A percentile compares a stretch with the other conserved stretches of the same genome.
phyloP scores from a whole-genome alignment of 2,797 vertebrate genomes.

The Hemibagrus guttatus region DNA sequence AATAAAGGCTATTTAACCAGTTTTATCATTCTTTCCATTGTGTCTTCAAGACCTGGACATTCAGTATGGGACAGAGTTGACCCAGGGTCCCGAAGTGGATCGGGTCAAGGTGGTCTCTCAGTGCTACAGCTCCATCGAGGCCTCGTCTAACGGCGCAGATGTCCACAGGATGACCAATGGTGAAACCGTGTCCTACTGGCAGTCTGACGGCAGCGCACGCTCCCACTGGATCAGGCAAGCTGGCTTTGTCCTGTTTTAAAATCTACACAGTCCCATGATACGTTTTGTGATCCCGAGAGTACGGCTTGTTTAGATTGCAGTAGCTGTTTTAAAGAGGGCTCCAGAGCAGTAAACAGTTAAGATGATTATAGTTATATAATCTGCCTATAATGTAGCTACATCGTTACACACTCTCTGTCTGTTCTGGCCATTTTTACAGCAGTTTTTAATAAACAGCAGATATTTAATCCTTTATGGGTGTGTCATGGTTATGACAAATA shows the following conservation, averaged over 20 bases:
- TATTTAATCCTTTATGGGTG: neutral
- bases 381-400: neutral
- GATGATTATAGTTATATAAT: neutral
- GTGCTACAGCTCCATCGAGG: constrained; percentile 91
- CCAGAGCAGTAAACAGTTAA: neutral
- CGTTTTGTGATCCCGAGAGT: neutral
- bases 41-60: constrained; percentile 74
- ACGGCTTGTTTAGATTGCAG: neutral
- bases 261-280: neutral
- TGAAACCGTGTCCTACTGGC: constrained; percentile 93
- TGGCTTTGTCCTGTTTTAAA: neutral
- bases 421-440: neutral
- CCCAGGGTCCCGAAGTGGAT: constrained; percentile 84
- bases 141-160: constrained; percentile 89
- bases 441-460: no score
- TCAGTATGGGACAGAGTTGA: constrained; percentile 81
- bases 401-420: neutral
- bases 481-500: neutral
- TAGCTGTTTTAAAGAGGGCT: neutral
- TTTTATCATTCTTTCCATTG: neutral
- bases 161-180: constrained; percentile 95
- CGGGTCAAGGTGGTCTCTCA: constrained; percentile 90
- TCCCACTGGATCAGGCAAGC: constrained; percentile 95
- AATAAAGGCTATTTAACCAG: no score
- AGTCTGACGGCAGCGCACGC: constrained; percentile 94